Evolutionary conservation across 1,140 invertebrate species (phyloP).

Genomic region (Kradibia gibbosae): DNA sequence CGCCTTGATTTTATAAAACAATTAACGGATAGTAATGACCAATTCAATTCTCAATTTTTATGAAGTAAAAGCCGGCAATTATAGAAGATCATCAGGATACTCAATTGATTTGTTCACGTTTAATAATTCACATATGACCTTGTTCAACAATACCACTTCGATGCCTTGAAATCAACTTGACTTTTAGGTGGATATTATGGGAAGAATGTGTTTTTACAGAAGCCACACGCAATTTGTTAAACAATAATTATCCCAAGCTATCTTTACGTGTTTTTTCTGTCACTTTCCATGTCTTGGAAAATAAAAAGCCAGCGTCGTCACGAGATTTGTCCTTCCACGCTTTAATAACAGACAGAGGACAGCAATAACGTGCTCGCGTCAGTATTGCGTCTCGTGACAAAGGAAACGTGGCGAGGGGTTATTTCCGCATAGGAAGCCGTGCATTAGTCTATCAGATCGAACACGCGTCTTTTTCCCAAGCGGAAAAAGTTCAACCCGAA

Average conservation of each 20-base stretch:
- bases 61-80: not conserved
- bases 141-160: not conserved
- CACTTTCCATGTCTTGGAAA: not conserved
- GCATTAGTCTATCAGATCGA: constrained; percentile 74
- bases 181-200: constrained; percentile 5
- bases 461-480: constrained; percentile 63
- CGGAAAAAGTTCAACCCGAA: constrained; percentile 58
- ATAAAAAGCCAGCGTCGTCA: constrained; percentile 50
- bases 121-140: constrained; percentile 25
- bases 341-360: not conserved
- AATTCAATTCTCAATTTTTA: not conserved
- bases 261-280: not conserved
- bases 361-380: not conserved
- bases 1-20: not conserved
- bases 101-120: not conserved
- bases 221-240: constrained; percentile 6
- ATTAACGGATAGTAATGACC: not conserved
- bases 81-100: not conserved
- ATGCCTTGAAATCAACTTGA: not conserved
- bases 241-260: not conserved
- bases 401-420: constrained; percentile 50
- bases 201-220: constrained; percentile 10
- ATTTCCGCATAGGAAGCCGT: constrained; percentile 73
- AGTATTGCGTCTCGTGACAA: constrained; percentile 62
- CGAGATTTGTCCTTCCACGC: constrained; percentile 47